Evolutionary conservation across 2,888 invertebrate genomes (phyloP).

Genomic region (Choristoneura rosaceana): DNA sequence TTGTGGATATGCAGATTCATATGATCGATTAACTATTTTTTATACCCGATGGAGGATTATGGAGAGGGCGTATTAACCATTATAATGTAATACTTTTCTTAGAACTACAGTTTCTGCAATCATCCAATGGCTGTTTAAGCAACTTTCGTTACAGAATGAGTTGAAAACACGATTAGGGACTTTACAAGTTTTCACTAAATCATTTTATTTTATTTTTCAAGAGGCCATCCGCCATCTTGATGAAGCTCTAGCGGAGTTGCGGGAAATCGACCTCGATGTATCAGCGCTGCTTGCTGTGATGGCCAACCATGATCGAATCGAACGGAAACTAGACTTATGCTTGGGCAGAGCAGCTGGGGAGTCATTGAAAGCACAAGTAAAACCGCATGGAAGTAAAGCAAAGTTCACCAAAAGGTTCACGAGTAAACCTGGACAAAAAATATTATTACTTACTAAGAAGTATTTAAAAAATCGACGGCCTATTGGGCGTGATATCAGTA

Average conservation of each 20-base stretch:
- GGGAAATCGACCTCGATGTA: neutral
- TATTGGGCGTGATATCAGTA: neutral
- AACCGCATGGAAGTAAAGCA: neutral
- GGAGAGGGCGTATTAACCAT: too few species aligned
- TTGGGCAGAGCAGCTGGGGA: neutral
- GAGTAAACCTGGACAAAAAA: neutral
- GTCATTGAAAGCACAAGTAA: neutral
- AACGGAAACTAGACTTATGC: neutral
- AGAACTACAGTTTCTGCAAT: too few species aligned
- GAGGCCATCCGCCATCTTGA: neutral
- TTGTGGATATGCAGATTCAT: too few species aligned
- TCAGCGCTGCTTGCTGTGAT: neutral
- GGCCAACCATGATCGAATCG: neutral
- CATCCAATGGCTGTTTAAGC: too few species aligned
- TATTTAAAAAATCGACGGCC: neutral
- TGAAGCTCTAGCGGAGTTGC: neutral
- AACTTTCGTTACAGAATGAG: too few species aligned
- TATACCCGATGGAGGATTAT: too few species aligned
- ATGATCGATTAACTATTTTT: too few species aligned
- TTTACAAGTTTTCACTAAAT: too few species aligned
- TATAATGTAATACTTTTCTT: too few species aligned
- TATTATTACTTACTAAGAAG: neutral
- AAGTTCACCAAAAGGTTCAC: neutral
- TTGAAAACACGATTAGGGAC: too few species aligned
- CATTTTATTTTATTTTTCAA: neutral